A percentile compares a stretch with the other conserved stretches of the same genome.
phyloP scores from a whole-genome alignment of 2,113 vertebrate species.

The Jaculus jaculus region DNA sequence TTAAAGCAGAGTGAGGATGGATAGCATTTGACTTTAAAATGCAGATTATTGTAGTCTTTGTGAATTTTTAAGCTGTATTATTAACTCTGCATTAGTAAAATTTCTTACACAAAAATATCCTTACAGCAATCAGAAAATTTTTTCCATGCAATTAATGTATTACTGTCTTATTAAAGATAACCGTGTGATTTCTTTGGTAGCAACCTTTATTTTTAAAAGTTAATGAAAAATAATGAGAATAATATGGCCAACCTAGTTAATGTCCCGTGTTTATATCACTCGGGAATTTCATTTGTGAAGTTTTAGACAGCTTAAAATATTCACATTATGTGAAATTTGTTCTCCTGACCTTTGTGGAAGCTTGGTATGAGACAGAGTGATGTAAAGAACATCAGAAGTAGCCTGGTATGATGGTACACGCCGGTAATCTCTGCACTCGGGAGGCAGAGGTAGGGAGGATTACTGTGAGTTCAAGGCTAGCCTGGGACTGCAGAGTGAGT shows the following conservation, averaged over 20 bases:
- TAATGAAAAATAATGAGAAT: constrained; percentile 30
- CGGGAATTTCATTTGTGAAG: background rate
- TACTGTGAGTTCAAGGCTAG: too few species aligned
- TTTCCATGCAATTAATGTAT: background rate
- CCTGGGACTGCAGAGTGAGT: too few species aligned
- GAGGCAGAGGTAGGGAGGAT: too few species aligned
- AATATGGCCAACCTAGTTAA: background rate
- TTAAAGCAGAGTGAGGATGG: background rate
- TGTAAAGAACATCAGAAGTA: background rate
- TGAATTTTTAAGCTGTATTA: background rate
- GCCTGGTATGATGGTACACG: background rate
- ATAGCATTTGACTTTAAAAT: constrained; percentile 25
- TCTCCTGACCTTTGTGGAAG: constrained; percentile 8
- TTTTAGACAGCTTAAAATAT: constrained; percentile 25
- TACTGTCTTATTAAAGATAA: background rate
- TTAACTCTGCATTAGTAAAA: constrained; percentile 18
- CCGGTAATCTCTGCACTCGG: too few species aligned
- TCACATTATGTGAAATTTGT: background rate
- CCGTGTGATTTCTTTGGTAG: background rate
- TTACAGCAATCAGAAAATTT: background rate
- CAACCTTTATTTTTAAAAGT: constrained; percentile 32
- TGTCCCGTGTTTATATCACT: constrained; percentile 1
- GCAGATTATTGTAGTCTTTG: background rate
- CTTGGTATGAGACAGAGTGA: constrained; percentile 37
- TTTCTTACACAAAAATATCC: constrained; percentile 12